Evolutionary conservation across 1,140 invertebrate species (phyloP).

Genomic region (Sitophilus oryzae): DNA sequence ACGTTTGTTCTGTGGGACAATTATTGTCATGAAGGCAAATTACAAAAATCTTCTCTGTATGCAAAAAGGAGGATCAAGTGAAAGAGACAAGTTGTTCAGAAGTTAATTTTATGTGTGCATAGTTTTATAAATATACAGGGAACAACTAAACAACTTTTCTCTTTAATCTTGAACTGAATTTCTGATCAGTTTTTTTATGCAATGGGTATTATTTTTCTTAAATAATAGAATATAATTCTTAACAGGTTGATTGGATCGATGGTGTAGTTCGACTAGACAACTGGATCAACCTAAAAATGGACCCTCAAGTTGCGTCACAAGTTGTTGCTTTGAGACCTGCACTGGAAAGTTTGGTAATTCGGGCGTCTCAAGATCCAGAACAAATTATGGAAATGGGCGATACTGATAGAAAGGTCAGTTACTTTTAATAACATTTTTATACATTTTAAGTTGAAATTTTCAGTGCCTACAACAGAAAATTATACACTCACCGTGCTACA

Average conservation of each 20-base stretch:
- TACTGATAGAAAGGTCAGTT: conserved; percentile 50
- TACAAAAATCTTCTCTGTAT: no score
- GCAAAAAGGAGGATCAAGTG: no score
- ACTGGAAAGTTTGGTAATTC: conserved; percentile 77
- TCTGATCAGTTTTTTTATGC: no score
- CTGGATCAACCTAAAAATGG: conserved; percentile 89
- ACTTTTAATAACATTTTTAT: conserved; percentile 6
- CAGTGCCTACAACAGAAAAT: background rate
- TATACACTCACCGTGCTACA: background rate
- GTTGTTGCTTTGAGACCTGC: conserved; percentile 82
- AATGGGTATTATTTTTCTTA: no score
- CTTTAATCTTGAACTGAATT: no score
- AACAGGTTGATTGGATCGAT: conserved; percentile 49
- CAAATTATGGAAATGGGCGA: conserved; percentile 52
- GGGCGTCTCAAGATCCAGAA: conserved; percentile 73
- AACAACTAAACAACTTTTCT: no score
- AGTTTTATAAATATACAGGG: no score
- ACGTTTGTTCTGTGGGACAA: no score
- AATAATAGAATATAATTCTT: no score
- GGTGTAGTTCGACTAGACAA: conserved; percentile 74
- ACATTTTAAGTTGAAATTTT: background rate
- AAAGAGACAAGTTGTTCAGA: no score
- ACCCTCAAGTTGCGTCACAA: conserved; percentile 66
- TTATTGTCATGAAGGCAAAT: no score
- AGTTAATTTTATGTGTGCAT: no score